Percentiles rank a stretch among this genome's conserved stretches.
Evolutionary conservation across 2,888 invertebrate species (phyloP).

Genomic region (Amphipoea lucens): DNA sequence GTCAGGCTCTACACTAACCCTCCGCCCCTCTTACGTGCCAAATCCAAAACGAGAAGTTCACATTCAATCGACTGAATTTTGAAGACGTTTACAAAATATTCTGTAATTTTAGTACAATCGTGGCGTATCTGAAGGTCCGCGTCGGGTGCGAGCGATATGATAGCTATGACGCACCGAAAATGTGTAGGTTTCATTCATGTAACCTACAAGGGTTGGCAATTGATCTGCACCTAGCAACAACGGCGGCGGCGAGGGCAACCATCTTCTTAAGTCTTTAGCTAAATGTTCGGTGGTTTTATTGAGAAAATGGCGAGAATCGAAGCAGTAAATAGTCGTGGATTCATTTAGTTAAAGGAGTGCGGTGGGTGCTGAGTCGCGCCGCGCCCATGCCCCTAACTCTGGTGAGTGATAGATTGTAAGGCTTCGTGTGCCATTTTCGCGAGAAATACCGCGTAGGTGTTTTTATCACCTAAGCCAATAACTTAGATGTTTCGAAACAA

Average conservation of each 20-base stretch:
- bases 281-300: conserved; percentile 82
- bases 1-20: conserved; percentile 82
- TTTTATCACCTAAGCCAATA: conserved; percentile 74
- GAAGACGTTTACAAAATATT: conserved; percentile 65
- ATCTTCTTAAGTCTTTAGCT: conserved; percentile 76
- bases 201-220: conserved; percentile 83
- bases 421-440: conserved; percentile 86
- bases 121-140: conserved; percentile 58
- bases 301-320: conserved; percentile 80
- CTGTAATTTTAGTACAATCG: conserved; percentile 51
- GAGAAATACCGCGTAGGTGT: conserved; percentile 76
- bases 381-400: conserved; percentile 89
- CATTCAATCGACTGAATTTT: conserved; percentile 66
- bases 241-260: conserved; percentile 79
- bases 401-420: conserved; percentile 89
- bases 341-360: conserved; percentile 86
- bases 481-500: conserved; percentile 69
- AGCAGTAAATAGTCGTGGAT: conserved; percentile 84
- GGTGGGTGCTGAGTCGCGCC: conserved; percentile 83
- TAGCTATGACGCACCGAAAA: conserved; percentile 77
- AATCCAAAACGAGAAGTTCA: conserved; percentile 76
- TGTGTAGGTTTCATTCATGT: conserved; percentile 88
- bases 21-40: conserved; percentile 84
- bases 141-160: conserved; percentile 70
- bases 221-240: conserved; percentile 86